Conservation (phyloP, 2,888 invertebrate genomes). For the Tinea semifulvella region DNA sequence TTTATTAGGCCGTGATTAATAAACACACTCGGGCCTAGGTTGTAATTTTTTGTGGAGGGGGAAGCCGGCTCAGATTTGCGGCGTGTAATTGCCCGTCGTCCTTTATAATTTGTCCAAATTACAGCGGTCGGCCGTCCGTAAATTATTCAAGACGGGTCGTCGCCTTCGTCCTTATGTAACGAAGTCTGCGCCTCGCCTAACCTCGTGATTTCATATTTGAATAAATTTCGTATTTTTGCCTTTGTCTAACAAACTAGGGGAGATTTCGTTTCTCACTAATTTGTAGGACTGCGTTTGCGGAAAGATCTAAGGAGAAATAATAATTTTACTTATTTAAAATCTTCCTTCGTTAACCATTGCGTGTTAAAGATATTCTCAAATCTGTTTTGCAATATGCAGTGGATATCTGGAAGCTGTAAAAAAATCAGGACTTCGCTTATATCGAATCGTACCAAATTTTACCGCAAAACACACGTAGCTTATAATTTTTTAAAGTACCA, state of each 20-base stretch:
- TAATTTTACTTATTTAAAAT: background rate
- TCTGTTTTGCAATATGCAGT: no score
- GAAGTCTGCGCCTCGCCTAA: constrained; percentile 11
- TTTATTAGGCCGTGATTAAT: constrained; percentile 13
- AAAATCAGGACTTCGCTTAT: no score
- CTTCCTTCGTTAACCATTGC: no score
- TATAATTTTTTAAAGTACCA: no score
- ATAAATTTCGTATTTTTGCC: constrained; percentile 14
- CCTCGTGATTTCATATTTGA: constrained; percentile 15
- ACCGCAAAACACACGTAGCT: no score
- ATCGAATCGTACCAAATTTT: no score
- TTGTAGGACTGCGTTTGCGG: constrained; percentile 2
- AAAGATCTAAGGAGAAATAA: background rate
- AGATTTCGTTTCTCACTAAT: constrained; percentile 7
- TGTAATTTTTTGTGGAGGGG: constrained; percentile 14
- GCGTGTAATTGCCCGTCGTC: constrained; percentile 16
- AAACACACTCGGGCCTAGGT: constrained; percentile 13
- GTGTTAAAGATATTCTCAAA: no score
- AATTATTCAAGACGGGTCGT: constrained; percentile 15
- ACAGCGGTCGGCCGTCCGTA: constrained; percentile 14
- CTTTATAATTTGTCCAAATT: constrained; percentile 16
- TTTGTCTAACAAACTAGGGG: constrained; percentile 10
- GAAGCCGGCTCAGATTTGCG: constrained; percentile 15
- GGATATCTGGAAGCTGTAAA: no score
- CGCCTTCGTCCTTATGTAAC: constrained; percentile 15